These are phyloP conservation scores for Adelognathus sp. DNA, from an alignment of 2,888 invertebrate species.

Conservation along the genomic window DNA sequence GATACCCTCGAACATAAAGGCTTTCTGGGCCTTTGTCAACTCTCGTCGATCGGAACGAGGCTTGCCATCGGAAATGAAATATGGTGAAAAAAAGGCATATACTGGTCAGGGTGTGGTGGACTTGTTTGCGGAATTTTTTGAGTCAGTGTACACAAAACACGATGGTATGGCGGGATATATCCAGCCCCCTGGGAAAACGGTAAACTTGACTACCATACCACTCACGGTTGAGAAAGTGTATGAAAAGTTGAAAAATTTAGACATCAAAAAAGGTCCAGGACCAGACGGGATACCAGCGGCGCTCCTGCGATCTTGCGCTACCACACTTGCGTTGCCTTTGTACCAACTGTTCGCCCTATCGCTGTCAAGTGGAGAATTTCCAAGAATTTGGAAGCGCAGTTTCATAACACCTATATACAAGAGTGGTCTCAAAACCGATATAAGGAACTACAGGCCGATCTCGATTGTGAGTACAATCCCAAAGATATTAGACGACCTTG, in stretches of 20 bases:
- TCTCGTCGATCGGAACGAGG: not conserved
- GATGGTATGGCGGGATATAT: not conserved
- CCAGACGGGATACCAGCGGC: conserved; percentile 51
- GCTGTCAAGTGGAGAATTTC: conserved; percentile 9
- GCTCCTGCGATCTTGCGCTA: conserved; percentile 10
- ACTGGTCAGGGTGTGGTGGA: not conserved
- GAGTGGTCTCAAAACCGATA: conserved; percentile 1
- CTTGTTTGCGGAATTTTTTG: not conserved
- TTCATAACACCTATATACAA: conserved; percentile 28
- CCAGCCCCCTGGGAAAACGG: not conserved
- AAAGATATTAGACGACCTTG: conserved; percentile 36
- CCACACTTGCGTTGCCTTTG: conserved; percentile 6
- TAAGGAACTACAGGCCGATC: conserved; percentile 24
- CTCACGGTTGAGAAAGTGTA: not conserved
- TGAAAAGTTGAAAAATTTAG: not conserved
- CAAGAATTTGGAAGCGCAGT: conserved; percentile 26
- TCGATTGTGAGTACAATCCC: conserved; percentile 28
- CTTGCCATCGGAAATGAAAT: not conserved
- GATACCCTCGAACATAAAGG: not conserved
- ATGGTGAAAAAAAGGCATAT: not conserved
- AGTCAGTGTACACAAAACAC: not conserved
- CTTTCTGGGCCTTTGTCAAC: not conserved
- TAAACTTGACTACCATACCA: not conserved
- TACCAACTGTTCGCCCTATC: conserved; percentile 18
- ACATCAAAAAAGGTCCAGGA: conserved; percentile 3